Percentiles rank a stretch among this genome's conserved stretches.
Conservation (phyloP, 1,140 invertebrate genomes). For the Diorhabda elongata region DNA sequence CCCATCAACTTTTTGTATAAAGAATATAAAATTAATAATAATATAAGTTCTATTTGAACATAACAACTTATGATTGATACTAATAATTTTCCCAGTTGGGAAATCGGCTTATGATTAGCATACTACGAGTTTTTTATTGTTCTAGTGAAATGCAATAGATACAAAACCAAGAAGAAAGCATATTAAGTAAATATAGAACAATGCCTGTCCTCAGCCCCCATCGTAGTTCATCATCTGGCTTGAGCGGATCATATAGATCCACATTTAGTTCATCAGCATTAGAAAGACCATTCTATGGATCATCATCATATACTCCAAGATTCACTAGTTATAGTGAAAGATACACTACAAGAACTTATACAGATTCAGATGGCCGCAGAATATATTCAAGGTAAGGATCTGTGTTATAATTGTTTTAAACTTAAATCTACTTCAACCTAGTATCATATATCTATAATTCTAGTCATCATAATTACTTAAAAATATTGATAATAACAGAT, state of each 20-base stretch:
- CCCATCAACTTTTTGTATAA: too few relatives aligned
- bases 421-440: too few relatives aligned
- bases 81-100: too few relatives aligned
- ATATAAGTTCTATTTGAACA: too few relatives aligned
- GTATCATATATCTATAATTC: too few relatives aligned
- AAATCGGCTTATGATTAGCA: too few relatives aligned
- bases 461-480: too few relatives aligned
- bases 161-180: not conserved
- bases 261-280: slow-evolving; percentile 49
- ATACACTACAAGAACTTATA: slow-evolving; percentile 48
- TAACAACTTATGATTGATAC: too few relatives aligned
- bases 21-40: too few relatives aligned
- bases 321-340: slow-evolving; percentile 50
- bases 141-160: slow-evolving; percentile 19
- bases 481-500: too few relatives aligned
- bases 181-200: slow-evolving; percentile 8
- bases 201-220: slow-evolving; percentile 59
- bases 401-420: too few relatives aligned
- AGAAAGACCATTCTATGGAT: slow-evolving; percentile 52
- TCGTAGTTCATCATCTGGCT: slow-evolving; percentile 43
- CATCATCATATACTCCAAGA: slow-evolving; percentile 48
- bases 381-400: slow-evolving; percentile 39
- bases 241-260: slow-evolving; percentile 52
- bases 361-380: slow-evolving; percentile 44
- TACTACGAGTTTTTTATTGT: not conserved